Conservation (phyloP, 2,113 vertebrate species). For the Fulica atra region DNA sequence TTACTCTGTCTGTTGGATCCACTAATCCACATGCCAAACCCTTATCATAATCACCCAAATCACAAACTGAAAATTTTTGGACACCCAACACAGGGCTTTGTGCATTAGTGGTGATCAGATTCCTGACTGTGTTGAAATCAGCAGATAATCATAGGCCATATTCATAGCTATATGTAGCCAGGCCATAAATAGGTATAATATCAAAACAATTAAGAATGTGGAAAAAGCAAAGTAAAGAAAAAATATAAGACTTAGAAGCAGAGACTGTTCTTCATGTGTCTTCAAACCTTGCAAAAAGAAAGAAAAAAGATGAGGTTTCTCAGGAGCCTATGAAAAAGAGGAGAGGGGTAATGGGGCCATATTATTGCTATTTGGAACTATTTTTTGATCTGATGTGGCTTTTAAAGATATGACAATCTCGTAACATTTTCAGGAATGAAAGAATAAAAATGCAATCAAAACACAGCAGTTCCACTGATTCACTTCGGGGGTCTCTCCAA, state of each 20-base stretch:
- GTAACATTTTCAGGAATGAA: not conserved
- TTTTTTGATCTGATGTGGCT: not conserved
- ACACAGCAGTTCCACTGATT: not conserved
- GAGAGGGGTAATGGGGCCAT: not conserved
- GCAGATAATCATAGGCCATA: not conserved
- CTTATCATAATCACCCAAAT: not conserved
- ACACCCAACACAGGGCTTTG: not conserved
- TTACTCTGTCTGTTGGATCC: not conserved
- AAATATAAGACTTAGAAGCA: not conserved
- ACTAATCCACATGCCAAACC: not conserved
- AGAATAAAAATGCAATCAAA: not conserved
- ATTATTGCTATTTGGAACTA: not conserved
- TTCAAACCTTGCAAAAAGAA: not conserved
- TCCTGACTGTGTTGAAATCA: not conserved
- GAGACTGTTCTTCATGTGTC: not conserved
- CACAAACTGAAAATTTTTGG: not conserved
- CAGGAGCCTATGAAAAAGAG: not conserved
- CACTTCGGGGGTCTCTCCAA: not conserved
- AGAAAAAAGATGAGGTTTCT: not conserved
- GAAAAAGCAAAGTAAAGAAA: not conserved
- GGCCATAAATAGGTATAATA: not conserved
- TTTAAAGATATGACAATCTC: not conserved
- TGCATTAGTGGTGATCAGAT: not conserved
- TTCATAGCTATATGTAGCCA: not conserved
- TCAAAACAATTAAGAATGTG: not conserved